These are phyloP conservation scores for Globia sparganii DNA, from an alignment of 2,888 invertebrate species.

Conservation along the genomic window DNA sequence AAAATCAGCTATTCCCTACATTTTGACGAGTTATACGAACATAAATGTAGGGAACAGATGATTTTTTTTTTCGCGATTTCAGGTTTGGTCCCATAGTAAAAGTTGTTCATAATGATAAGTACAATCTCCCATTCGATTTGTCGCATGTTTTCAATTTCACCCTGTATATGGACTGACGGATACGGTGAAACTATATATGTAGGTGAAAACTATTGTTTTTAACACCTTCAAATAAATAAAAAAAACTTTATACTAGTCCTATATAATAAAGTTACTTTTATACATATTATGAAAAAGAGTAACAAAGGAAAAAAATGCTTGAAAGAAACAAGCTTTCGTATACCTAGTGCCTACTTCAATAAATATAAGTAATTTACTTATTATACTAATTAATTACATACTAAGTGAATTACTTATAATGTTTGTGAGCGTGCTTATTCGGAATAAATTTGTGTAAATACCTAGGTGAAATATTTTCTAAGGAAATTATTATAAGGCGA, in stretches of 20 bases:
- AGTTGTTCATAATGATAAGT: too few relatives aligned
- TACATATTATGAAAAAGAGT: not conserved
- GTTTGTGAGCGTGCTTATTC: conserved; percentile 1
- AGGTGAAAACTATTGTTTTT: not conserved
- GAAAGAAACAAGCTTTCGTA: not conserved
- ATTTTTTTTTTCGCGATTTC: too few relatives aligned
- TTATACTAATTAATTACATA: not conserved
- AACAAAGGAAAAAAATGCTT: not conserved
- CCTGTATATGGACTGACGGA: not conserved
- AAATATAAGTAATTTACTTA: not conserved
- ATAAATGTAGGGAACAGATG: too few relatives aligned
- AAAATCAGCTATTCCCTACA: too few relatives aligned
- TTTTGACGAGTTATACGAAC: too few relatives aligned
- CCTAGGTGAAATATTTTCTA: too few relatives aligned
- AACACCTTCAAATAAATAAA: not conserved
- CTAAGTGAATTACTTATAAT: not conserved
- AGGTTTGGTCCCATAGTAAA: too few relatives aligned
- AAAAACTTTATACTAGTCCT: not conserved
- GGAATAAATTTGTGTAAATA: not conserved
- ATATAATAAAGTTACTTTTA: not conserved
- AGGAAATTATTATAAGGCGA: not conserved
- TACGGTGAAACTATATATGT: not conserved
- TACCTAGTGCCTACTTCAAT: not conserved
- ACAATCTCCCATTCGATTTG: too few relatives aligned
- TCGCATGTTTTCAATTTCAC: too few relatives aligned